Percentiles rank a stretch among this genome's conserved stretches.
Evolutionary conservation across 2,797 vertebrate species (phyloP).

Genomic region (Molothrus ater): DNA sequence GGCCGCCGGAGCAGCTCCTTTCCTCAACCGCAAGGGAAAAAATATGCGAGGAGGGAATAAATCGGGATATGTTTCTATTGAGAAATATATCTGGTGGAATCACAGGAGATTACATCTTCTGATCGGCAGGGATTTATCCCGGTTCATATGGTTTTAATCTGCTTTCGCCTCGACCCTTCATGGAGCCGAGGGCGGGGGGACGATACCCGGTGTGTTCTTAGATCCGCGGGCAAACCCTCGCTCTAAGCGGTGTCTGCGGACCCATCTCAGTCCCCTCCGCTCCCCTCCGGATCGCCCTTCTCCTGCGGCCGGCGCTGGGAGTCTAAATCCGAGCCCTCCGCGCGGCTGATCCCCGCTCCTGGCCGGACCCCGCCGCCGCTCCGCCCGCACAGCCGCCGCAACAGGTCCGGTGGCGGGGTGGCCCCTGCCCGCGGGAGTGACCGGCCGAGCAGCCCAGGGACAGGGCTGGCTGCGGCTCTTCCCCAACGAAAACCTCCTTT

Average conservation of each 20-base stretch:
- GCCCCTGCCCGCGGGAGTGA: neutral
- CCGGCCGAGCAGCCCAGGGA: neutral
- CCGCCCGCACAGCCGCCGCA: neutral
- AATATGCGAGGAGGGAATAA: neutral
- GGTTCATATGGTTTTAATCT: constrained; percentile 86
- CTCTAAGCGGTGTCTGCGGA: neutral
- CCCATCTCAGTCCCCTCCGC: neutral
- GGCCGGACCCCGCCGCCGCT: neutral
- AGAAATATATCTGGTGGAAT: constrained; percentile 81
- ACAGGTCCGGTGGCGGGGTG: neutral
- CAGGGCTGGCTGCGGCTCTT: neutral
- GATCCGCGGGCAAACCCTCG: constrained; percentile 58
- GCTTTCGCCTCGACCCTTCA: constrained; percentile 78
- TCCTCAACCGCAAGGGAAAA: neutral
- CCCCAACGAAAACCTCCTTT: neutral
- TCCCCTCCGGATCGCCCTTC: neutral
- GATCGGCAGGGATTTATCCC: constrained; percentile 81
- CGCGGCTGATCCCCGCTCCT: neutral
- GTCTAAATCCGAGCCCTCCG: neutral
- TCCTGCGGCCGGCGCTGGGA: neutral
- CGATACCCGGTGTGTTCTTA: constrained; percentile 69
- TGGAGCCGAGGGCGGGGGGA: constrained; percentile 47
- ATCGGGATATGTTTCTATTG: constrained; percentile 57
- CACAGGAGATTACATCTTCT: constrained; percentile 83
- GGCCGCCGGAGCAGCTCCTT: neutral